Conservation (phyloP, 1,140 invertebrate genomes). For the Psilanteris sp. region DNA sequence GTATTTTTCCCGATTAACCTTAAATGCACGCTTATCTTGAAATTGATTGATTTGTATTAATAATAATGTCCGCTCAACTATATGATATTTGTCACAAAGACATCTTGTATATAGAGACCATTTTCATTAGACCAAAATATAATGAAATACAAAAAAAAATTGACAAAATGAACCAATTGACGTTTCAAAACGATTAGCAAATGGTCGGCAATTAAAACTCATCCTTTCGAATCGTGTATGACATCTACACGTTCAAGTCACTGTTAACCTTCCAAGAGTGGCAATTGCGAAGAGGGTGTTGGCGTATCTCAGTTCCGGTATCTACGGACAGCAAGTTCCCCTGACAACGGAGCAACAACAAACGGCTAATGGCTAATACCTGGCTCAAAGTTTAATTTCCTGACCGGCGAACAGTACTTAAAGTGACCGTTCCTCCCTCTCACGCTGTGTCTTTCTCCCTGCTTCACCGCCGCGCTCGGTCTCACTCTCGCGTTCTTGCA, state of each 20-base stretch:
- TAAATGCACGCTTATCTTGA: no score
- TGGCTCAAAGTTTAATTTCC: slow-evolving; percentile 79
- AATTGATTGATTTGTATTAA: no score
- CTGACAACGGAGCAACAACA: slow-evolving; percentile 78
- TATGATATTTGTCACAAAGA: no score
- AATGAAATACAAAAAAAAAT: no score
- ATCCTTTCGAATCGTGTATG: slow-evolving; percentile 64
- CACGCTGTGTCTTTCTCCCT: slow-evolving; percentile 8
- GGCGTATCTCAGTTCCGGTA: slow-evolving; percentile 77
- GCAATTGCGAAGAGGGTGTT: slow-evolving; percentile 52
- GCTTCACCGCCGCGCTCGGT: slow-evolving; percentile 1
- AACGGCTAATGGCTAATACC: slow-evolving; percentile 77
- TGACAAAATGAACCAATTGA: no score
- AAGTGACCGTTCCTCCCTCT: slow-evolving; percentile 65
- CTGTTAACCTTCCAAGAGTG: slow-evolving; percentile 67
- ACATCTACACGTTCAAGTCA: slow-evolving; percentile 73
- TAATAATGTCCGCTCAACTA: no score
- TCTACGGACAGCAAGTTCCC: slow-evolving; percentile 73
- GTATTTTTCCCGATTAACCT: no score
- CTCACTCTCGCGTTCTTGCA: slow-evolving; percentile 7
- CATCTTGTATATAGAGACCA: no score
- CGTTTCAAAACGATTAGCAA: slow-evolving; percentile 42
- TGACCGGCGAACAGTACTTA: slow-evolving; percentile 73
- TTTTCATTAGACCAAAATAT: no score
- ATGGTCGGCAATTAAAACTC: slow-evolving; percentile 66